Evolutionary conservation across 2,113 vertebrate genomes (phyloP), one percentile per base, ranked within the genome.

Genomic region (Pholis gunnellus): DNA sequence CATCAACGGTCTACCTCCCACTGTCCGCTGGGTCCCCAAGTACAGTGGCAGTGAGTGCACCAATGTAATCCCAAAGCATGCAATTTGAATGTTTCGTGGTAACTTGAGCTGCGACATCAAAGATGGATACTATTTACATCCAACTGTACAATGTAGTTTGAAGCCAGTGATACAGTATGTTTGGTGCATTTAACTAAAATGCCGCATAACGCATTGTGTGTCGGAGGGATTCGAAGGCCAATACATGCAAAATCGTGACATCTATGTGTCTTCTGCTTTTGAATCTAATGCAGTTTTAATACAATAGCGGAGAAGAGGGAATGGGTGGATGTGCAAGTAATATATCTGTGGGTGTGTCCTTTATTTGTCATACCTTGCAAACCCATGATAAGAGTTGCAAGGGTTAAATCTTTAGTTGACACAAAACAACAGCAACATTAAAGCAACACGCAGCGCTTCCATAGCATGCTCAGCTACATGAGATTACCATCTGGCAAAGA

Each of bases 1-100:
- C 93, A 99, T 99, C 94, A 98, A 97, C 1, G 97, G 98, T 65
- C 96, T 99, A 79, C 95, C 97, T 4, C 94, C 97, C 85, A 93
- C 95, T 9, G 97, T 99, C 72, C 96, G 96, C 86, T 99, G 98
- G 98, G 92, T 99, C 82, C 98, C 98, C 61, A 99, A 99, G 92
- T 99, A 99, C 87, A 99, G 97, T 44, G 98, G 98, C 86, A 97
- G 97, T 99, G 93, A 98, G 98, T 97, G 71, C 13, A 25, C 14
- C 18, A 2, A 0, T 22, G 29, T n/a, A 15, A 31, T 46, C 72
- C 34, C 3, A 0, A 40, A 61, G 44, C 70, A 36, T 74, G 34
- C 22, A 1, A 48, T 79, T 63, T 73, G 4, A 72, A 77, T 61
- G 40, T 61, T 7, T 18, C 29, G 25, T 42, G 50, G 59, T 57